Evolutionary conservation across 2,797 vertebrate genomes (phyloP).

Genomic region (Holocentrus rufus): DNA sequence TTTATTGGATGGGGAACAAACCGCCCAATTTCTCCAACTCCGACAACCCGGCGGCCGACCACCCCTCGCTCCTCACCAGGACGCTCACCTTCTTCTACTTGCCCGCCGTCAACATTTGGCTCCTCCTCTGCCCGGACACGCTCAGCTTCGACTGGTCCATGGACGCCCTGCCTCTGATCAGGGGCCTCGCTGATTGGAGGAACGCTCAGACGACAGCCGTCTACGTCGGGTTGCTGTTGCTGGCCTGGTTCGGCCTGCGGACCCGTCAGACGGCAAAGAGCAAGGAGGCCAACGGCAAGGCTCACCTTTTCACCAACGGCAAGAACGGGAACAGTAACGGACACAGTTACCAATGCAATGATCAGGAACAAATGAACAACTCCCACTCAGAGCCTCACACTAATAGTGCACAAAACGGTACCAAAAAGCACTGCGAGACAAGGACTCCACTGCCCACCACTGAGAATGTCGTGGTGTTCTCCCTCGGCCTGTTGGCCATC

Average conservation of each 20-base stretch:
- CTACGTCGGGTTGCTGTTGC: constrained; percentile 86
- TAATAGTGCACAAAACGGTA: constrained; percentile 85
- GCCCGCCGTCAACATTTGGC: constrained; percentile 93
- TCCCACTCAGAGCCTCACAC: constrained; percentile 78
- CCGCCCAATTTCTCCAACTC: constrained; percentile 99
- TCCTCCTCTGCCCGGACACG: constrained; percentile 93
- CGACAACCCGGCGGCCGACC: constrained; percentile 97
- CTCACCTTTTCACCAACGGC: constrained; percentile 85
- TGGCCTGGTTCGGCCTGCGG: constrained; percentile 87
- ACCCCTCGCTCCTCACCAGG: constrained; percentile 88
- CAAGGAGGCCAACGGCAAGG: constrained; percentile 88
- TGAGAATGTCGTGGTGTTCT: constrained; percentile 91
- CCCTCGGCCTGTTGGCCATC: constrained; percentile 91
- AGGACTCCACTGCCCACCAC: constrained; percentile 90
- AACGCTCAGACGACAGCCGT: constrained; percentile 90
- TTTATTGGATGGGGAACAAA: constrained; percentile 99
- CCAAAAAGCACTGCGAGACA: constrained; percentile 82
- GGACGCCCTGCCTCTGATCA: constrained; percentile 95
- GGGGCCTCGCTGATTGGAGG: constrained; percentile 88
- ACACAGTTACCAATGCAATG: constrained; percentile 86
- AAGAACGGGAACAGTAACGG: constrained; percentile 90
- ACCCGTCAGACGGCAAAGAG: constrained; percentile 67
- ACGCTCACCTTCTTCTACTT: constrained; percentile 92
- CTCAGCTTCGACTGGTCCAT: constrained; percentile 99
- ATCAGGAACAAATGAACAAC: constrained; percentile 79